These are phyloP conservation scores for Pelvicachromis taeniatus DNA, from an alignment of 2,113 vertebrate genomes.

Conservation along the genomic window DNA sequence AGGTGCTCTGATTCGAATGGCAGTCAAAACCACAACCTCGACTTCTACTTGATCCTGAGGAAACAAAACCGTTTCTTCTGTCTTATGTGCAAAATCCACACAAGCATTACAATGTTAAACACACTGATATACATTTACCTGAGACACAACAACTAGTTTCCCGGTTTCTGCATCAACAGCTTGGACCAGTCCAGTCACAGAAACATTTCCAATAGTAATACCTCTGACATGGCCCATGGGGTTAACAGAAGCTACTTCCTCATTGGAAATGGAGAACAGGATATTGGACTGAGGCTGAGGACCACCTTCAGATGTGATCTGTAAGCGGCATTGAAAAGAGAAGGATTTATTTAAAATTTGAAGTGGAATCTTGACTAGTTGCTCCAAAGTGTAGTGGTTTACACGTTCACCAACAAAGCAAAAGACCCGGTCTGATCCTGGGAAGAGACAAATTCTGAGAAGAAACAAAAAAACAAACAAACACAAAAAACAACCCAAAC, in stretches of 20 bases:
- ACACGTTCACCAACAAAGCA: background rate
- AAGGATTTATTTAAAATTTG: background rate
- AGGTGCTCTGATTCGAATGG: constrained; percentile 85
- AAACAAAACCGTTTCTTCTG: background rate
- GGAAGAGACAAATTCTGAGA: background rate
- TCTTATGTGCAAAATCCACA: background rate
- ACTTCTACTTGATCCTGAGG: constrained; percentile 87
- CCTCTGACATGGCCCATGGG: constrained; percentile 80
- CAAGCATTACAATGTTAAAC: background rate
- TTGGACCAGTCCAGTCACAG: constrained; percentile 84
- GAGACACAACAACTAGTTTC: constrained; percentile 83
- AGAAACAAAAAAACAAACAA: no score
- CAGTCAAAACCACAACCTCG: constrained; percentile 84
- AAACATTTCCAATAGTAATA: constrained; percentile 75
- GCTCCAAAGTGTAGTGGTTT: background rate
- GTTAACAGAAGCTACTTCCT: constrained; percentile 76
- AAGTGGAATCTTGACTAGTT: background rate
- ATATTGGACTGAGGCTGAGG: constrained; percentile 95
- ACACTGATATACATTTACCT: constrained; percentile 70
- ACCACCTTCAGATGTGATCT: constrained; percentile 96
- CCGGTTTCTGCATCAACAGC: constrained; percentile 88
- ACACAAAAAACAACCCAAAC: background rate
- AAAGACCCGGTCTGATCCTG: background rate
- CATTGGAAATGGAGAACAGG: constrained; percentile 82
- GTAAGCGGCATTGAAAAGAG: background rate